phyloP scores from a whole-genome alignment of 2,797 vertebrate species.

The Danio aesculapii region DNA sequence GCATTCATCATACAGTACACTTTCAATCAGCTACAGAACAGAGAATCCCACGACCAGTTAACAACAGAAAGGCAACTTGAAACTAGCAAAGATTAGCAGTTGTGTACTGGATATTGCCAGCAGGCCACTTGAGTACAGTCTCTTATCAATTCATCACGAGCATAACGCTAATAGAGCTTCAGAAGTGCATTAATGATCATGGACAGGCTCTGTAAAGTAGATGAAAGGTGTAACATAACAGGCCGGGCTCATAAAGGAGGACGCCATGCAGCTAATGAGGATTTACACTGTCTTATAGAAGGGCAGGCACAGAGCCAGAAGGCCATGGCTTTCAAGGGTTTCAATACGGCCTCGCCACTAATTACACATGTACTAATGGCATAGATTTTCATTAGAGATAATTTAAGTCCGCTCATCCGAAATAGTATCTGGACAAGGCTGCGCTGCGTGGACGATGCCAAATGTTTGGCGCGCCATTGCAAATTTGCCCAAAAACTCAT shows the following conservation, averaged over 20 bases:
- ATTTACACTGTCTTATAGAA: constrained; percentile 84
- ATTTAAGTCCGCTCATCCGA: constrained; percentile 80
- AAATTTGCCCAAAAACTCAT: constrained; percentile 29
- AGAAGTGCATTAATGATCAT: constrained; percentile 82
- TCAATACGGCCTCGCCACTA: constrained; percentile 85
- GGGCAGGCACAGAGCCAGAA: constrained; percentile 83
- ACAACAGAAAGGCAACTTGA: constrained; percentile 60
- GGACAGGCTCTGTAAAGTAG: constrained; percentile 84
- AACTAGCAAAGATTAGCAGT: constrained; percentile 66
- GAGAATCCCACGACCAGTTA: constrained; percentile 71
- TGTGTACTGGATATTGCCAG: constrained; percentile 74
- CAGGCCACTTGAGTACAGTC: constrained; percentile 78
- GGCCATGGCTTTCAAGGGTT: constrained; percentile 84
- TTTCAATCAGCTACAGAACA: constrained; percentile 58
- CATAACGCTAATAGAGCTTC: constrained; percentile 84
- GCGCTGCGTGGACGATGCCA: constrained; percentile 56
- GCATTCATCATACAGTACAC: constrained; percentile 22
- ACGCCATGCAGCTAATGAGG: constrained; percentile 85
- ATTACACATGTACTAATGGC: constrained; percentile 80
- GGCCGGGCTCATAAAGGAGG: constrained; percentile 78
- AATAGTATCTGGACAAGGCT: constrained; percentile 71
- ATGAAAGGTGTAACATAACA: constrained; percentile 86
- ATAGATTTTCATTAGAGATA: constrained; percentile 85
- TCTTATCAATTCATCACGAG: constrained; percentile 83
- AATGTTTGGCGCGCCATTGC: constrained; percentile 28